phyloP scores from a whole-genome alignment of 2,113 vertebrate genomes.

The Tragulus kanchil region DNA sequence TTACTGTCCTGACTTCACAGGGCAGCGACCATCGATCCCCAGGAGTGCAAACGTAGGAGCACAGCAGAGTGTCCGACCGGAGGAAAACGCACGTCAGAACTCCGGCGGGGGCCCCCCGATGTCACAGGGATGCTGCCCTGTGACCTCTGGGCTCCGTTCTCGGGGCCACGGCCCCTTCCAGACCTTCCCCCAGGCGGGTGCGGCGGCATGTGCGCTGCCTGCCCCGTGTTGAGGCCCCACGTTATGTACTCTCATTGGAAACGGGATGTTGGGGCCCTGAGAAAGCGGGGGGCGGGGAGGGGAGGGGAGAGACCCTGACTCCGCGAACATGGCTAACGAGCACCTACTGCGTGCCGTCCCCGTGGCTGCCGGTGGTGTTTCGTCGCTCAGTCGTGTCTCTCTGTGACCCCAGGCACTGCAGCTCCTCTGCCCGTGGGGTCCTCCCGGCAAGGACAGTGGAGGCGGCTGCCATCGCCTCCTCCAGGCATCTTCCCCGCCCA shows the following conservation, averaged over 20 bases:
- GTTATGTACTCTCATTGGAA: neutral
- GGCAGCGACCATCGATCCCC: neutral
- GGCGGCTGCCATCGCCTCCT: neutral
- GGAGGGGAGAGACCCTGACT: neutral
- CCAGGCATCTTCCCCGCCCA: neutral
- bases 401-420: neutral
- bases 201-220: neutral
- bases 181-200: fast-evolving
- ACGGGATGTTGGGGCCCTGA: neutral
- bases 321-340: neutral
- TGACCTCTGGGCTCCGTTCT: neutral
- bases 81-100: constrained; percentile 53
- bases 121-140: neutral
- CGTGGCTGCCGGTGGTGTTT: no score
- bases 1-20: constrained; percentile 60
- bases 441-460: neutral
- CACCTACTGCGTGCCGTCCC: neutral
- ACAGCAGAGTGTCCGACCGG: neutral
- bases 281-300: neutral
- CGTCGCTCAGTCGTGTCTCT: neutral
- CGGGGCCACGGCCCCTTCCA: fast-evolving
- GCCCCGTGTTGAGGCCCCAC: neutral
- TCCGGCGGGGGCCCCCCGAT: neutral
- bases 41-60: neutral
- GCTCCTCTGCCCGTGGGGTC: neutral